These are phyloP conservation scores for Anseranas semipalmata DNA, from an alignment of 2,113 vertebrate genomes.

Conservation along the genomic window DNA sequence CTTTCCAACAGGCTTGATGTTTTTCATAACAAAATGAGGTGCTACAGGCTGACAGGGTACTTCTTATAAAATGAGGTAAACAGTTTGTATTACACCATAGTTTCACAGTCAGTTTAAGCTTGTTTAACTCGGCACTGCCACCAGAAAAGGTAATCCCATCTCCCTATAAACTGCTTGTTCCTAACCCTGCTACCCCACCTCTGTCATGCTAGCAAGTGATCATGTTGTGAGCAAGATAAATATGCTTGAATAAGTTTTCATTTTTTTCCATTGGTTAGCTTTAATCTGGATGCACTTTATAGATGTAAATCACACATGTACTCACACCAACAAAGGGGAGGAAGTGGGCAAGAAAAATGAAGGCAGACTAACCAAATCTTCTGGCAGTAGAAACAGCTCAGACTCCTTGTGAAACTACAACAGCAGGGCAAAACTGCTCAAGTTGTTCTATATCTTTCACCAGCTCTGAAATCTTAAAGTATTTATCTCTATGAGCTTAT, in stretches of 20 bases:
- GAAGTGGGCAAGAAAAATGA: background rate
- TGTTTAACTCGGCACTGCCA: slow-evolving; percentile 56
- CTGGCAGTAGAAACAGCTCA: background rate
- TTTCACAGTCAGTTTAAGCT: slow-evolving; percentile 43
- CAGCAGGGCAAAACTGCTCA: background rate
- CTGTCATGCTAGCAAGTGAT: background rate
- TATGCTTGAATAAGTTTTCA: background rate
- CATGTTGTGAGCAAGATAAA: slow-evolving; percentile 3
- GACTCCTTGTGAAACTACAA: background rate
- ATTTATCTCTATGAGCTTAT: background rate
- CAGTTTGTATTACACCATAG: slow-evolving; percentile 43
- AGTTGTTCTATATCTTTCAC: background rate
- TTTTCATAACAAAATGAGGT: slow-evolving; percentile 58
- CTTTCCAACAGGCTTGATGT: slow-evolving; percentile 21
- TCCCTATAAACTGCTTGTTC: slow-evolving; percentile 45
- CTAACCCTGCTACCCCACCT: background rate
- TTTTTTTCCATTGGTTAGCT: background rate
- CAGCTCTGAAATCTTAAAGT: background rate
- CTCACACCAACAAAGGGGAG: background rate
- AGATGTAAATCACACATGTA: background rate
- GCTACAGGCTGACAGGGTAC: slow-evolving; percentile 41
- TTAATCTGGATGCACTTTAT: slow-evolving; percentile 7
- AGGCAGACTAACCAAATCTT: background rate
- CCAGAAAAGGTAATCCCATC: slow-evolving; percentile 32
- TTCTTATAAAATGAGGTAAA: slow-evolving; percentile 46